These are phyloP conservation scores for Disparrhopalites patrizii DNA, from an alignment of 2,888 invertebrate genomes.

Conservation along the genomic window DNA sequence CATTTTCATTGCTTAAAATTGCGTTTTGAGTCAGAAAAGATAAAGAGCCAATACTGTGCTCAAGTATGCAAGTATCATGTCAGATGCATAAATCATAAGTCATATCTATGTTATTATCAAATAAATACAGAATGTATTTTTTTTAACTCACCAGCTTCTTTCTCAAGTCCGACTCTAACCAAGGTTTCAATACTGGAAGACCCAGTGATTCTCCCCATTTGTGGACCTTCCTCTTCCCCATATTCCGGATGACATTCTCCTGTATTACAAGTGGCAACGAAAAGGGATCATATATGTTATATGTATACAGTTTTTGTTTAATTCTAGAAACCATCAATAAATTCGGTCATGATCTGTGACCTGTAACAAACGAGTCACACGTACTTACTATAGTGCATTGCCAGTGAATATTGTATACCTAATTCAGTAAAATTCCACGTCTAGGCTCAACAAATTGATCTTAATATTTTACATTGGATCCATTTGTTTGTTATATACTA, in stretches of 20 bases:
- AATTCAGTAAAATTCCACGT: too few species aligned
- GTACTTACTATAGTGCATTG: neutral
- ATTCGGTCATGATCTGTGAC: too few species aligned
- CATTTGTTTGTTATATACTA: too few species aligned
- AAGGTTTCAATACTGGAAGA: conserved; percentile 89
- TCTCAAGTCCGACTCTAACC: conserved; percentile 84
- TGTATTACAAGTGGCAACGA: conserved; percentile 4
- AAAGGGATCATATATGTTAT: neutral
- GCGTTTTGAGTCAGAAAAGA: too few species aligned
- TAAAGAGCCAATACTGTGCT: too few species aligned
- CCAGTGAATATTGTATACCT: neutral
- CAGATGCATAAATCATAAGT: too few species aligned
- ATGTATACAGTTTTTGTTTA: neutral
- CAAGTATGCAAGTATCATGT: too few species aligned
- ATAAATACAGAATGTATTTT: neutral
- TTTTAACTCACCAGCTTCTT: conserved; percentile 68
- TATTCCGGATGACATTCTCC: conserved; percentile 62
- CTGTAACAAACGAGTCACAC: too few species aligned
- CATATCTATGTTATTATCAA: too few species aligned
- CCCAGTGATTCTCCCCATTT: conserved; percentile 89
- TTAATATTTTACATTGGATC: neutral
- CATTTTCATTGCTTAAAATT: too few species aligned
- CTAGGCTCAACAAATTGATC: neutral
- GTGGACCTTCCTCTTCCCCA: conserved; percentile 71
- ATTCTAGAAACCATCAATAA: too few species aligned